Base-by-base conservation (phyloP, 1,140 invertebrate genomes). In the Tetragonula clypearis region DNA sequence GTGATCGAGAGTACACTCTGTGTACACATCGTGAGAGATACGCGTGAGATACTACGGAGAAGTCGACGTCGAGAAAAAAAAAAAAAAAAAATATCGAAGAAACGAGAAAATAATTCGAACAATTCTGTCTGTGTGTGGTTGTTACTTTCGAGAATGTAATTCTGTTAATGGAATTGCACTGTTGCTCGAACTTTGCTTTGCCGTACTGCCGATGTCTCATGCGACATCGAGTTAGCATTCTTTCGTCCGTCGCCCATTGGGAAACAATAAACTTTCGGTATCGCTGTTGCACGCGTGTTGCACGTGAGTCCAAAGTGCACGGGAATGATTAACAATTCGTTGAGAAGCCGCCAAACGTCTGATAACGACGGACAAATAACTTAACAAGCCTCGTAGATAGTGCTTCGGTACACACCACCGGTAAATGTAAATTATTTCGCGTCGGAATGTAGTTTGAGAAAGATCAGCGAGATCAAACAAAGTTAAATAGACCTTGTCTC, bases 271-370 rank as follows among this genome's bases (percentile, higher is more conserved):
- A 19, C 81, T 26, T 83, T 83, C 74, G 55, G 35, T 69, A 56
- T 83, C 74, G 62, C 49, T 53, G 19, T 35, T 35, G 8, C 23
- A 23, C 23, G 41, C 79, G n/a, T 1, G 35, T 56, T 78, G 65
- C 81, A 78, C 65, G 81, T 83, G 81, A 21, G 62, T 55, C 74
- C 35, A 77, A 83, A 69, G 81, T 78, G 55, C 74, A 53, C 65
- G n/a, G 49, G 35, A 65, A 78, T 83, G 81, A 83, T 83, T 83
- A 83, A 83, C 65, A 65, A 77, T 78, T 58, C 56, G 74, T 77
- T 83, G 78, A 77, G 35, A 55, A 77, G 62, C 68, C 65, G 26
- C 23, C 19, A 49, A 49, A 19, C 55, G 55, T 17, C 19, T 23
- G 81, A 78, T 83, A 83, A 78, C 74, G 17, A n/a, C 19, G 12